Percentiles rank a stretch among this genome's conserved stretches.
These are phyloP conservation scores for Orthonevra nobilis DNA, from an alignment of 2,888 invertebrate genomes.

Conservation along the genomic window DNA sequence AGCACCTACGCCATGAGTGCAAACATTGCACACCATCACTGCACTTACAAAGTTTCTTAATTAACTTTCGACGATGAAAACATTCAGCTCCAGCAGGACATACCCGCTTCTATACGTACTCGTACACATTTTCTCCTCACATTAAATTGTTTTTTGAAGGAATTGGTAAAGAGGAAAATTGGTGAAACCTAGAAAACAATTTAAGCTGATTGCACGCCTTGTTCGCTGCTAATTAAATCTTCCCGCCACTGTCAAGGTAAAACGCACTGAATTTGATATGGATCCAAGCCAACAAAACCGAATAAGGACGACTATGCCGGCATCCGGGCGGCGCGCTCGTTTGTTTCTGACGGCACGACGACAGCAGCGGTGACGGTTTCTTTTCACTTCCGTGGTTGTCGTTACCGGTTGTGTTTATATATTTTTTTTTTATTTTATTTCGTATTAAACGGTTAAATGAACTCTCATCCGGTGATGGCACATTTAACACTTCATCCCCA, in stretches of 20 bases:
- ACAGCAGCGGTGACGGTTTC: conserved; percentile 14
- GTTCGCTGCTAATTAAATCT: conserved; percentile 58
- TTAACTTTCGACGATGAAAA: conserved; percentile 16
- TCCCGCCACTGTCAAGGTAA: conserved; percentile 39
- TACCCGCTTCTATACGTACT: too few species aligned
- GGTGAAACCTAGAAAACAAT: conserved; percentile 27
- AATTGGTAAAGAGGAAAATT: background rate
- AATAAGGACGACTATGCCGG: too few species aligned
- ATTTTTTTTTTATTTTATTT: conserved; percentile 38
- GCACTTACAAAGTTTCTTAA: conserved; percentile 25
- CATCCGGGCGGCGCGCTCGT: too few species aligned
- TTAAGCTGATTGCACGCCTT: conserved; percentile 47
- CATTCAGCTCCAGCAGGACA: background rate
- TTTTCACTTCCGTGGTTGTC: conserved; percentile 17
- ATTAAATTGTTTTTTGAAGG: background rate
- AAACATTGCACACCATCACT: background rate
- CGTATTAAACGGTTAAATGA: conserved; percentile 63
- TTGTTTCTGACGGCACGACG: conserved; percentile 1
- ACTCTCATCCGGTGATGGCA: conserved; percentile 54
- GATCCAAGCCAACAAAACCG: too few species aligned
- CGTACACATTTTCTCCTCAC: too few species aligned
- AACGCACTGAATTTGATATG: conserved; percentile 11
- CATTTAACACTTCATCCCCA: conserved; percentile 57
- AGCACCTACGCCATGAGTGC: too few species aligned
- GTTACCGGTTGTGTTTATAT: background rate